phyloP scores from a whole-genome alignment of 2,797 vertebrate genomes.

The Pyrocephalus nanus region DNA sequence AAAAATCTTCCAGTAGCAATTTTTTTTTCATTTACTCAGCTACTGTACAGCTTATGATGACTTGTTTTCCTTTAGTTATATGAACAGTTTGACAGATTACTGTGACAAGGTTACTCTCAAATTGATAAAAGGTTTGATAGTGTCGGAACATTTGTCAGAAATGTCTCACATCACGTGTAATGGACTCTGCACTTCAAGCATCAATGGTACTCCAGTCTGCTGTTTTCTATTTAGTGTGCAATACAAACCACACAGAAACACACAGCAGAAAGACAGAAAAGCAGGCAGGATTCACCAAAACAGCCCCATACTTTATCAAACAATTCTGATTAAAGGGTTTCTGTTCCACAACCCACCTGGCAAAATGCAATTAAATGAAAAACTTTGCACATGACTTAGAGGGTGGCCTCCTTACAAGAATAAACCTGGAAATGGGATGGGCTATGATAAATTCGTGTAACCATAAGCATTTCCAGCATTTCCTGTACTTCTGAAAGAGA shows the following conservation, averaged over 20 bases:
- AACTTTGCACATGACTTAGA: background rate
- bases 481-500: background rate
- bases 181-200: constrained; percentile 56
- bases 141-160: constrained; percentile 78
- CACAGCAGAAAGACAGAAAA: background rate
- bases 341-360: background rate
- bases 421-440: background rate
- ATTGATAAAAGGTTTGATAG: constrained; percentile 81
- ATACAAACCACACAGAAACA: background rate
- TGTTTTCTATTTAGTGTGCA: background rate
- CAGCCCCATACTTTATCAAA: background rate
- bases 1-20: constrained; percentile 23
- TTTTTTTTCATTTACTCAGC: constrained; percentile 65
- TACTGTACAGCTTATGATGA: constrained; percentile 58
- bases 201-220: constrained; percentile 7
- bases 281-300: background rate
- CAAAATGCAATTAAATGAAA: background rate
- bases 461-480: background rate
- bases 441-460: background rate
- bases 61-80: constrained; percentile 75
- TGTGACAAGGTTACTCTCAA: constrained; percentile 77
- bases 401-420: background rate
- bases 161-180: constrained; percentile 64
- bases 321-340: background rate
- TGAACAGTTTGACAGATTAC: constrained; percentile 76